phyloP scores from a whole-genome alignment of 1,140 invertebrate species.

The Meloidogyne floridensis region DNA sequence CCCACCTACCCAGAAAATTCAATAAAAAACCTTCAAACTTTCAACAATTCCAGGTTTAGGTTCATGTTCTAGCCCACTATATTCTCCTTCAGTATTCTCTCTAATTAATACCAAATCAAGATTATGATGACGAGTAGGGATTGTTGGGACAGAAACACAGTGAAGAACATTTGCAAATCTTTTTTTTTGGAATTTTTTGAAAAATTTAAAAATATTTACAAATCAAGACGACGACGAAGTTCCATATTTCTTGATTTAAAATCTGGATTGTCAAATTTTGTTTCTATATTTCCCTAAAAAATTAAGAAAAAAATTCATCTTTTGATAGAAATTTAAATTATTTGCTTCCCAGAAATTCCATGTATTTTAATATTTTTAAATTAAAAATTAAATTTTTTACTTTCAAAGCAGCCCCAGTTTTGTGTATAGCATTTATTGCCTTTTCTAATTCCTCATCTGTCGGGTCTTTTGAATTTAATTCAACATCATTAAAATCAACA shows the following conservation, averaged over 20 bases:
- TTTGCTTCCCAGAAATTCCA: too few relatives aligned
- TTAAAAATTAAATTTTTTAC: constrained; percentile 29
- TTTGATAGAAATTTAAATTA: too few relatives aligned
- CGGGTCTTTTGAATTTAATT: constrained; percentile 82
- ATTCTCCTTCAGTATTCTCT: constrained; percentile 79
- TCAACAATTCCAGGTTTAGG: constrained; percentile 90
- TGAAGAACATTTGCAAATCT: constrained; percentile 89
- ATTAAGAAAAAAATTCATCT: background rate
- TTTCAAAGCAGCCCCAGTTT: constrained; percentile 87
- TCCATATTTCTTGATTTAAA: constrained; percentile 63
- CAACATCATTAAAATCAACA: constrained; percentile 91
- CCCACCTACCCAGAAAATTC: constrained; percentile 19
- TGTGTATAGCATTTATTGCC: constrained; percentile 88
- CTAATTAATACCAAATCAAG: constrained; percentile 77
- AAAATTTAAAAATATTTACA: constrained; percentile 35
- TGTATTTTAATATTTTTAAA: too few relatives aligned
- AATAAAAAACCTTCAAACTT: constrained; percentile 77
- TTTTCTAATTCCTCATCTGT: constrained; percentile 81
- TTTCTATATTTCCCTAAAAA: constrained; percentile 65
- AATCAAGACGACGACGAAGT: constrained; percentile 56
- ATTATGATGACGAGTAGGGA: constrained; percentile 82
- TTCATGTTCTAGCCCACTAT: constrained; percentile 93
- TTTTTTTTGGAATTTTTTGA: constrained; percentile 69
- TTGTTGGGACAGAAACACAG: constrained; percentile 87
- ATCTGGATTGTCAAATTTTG: constrained; percentile 63